Evolutionary conservation across 2,113 vertebrate genomes (phyloP), one percentile per base, ranked within the genome.

Genomic region (Cranoglanis bouderius): DNA sequence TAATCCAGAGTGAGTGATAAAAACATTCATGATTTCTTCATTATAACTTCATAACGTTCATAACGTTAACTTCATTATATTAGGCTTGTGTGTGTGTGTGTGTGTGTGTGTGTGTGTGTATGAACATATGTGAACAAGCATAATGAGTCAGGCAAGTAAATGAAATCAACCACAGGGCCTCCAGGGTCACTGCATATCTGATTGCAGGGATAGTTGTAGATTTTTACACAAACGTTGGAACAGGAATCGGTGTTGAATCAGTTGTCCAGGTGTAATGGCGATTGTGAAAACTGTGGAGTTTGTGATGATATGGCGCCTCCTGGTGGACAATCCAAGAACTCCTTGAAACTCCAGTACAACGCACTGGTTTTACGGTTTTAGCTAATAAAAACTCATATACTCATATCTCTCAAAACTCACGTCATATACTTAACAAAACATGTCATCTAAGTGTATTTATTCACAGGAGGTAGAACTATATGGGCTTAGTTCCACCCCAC

Each of bases 281-380:
- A 12, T 18, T 85, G 59, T 67, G 57, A 16, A 1, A 65, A 46
- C 6, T 65, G 16, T 67, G 35, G 38, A 18, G n/a, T 43, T 18
- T 40, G 7, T 16, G 51, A 86, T 61, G 74, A 35, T 77, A 49
- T 65, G n/a, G 1, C 7, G 55, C 70, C 85, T 6, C 29, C 85
- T 86, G 49, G 72, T 77, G 85, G 85, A 77, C 85, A 86, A 7
- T 5, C 19, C 18, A 35, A 75, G 49, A 59, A 51, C n/a, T 29
- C 2, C 32, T 29, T 38, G 8, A 38, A 19, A 46, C 38, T 46
- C 43, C 46, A 46, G 10, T 61, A 26, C 43, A 77, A 49, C 26
- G 1, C 38, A 72, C 5, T 19, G 14, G 35, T 75, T 57, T 67
- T 32, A 16, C 7, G 14, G 35, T 75, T 57, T 67, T 67, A 16